Evolutionary conservation across 2,888 invertebrate genomes (phyloP).

Genomic region (Pandemis cinnamomeana): DNA sequence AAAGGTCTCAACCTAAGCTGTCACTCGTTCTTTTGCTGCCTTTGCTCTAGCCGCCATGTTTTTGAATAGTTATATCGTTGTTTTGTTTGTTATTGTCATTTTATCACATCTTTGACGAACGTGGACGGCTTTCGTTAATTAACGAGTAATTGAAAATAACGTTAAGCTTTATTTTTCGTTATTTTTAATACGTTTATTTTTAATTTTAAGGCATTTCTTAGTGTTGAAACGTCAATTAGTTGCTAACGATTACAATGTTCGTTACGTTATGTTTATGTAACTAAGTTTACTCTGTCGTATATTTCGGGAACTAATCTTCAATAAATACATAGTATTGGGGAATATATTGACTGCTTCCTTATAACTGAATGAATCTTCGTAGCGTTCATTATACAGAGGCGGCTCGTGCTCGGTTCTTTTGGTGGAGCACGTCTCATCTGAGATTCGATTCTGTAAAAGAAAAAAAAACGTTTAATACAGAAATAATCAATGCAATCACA

Average conservation of each 20-base stretch:
- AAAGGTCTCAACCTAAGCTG: background rate
- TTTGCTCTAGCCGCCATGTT: background rate
- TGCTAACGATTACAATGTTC: background rate
- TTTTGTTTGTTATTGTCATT: slow-evolving; percentile 38
- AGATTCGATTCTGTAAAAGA: slow-evolving; percentile 29
- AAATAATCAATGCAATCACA: too few relatives aligned
- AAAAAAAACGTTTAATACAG: background rate
- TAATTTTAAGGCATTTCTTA: slow-evolving; percentile 35
- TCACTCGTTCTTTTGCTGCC: background rate
- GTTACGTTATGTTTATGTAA: background rate
- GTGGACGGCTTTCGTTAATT: slow-evolving; percentile 35
- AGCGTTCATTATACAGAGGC: slow-evolving; percentile 15
- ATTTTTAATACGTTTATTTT: slow-evolving; percentile 16
- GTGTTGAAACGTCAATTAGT: slow-evolving; percentile 10
- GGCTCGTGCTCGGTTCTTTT: slow-evolving; percentile 28
- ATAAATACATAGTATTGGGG: slow-evolving; percentile 5
- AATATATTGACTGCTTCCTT: slow-evolving; percentile 15
- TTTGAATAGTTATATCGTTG: slow-evolving; percentile 13
- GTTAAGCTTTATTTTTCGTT: slow-evolving; percentile 15
- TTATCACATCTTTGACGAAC: slow-evolving; percentile 38
- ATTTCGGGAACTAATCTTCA: background rate
- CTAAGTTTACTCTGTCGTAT: slow-evolving; percentile 4
- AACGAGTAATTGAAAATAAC: slow-evolving; percentile 31
- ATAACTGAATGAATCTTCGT: slow-evolving; percentile 16
- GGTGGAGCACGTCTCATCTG: slow-evolving; percentile 8